phyloP scores from a whole-genome alignment of 2,113 vertebrate species.

The Glaucomys volans region DNA sequence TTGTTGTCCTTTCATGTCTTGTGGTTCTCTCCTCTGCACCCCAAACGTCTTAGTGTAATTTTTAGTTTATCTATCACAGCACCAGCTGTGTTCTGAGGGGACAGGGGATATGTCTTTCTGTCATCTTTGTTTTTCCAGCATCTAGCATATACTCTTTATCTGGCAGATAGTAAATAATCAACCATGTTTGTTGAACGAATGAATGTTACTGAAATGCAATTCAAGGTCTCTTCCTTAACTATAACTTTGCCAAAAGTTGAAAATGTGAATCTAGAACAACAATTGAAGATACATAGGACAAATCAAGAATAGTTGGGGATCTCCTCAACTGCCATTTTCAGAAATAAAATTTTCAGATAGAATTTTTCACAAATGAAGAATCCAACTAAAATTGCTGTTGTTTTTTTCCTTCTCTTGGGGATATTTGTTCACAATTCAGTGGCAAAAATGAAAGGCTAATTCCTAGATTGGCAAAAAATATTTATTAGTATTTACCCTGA shows the following conservation, averaged over 20 bases:
- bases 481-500: background rate
- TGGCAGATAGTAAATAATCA: background rate
- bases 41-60: background rate
- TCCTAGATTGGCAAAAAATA: background rate
- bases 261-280: constrained; percentile 27
- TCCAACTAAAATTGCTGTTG: background rate
- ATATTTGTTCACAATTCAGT: background rate
- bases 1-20: background rate
- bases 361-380: background rate
- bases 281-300: background rate
- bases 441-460: background rate
- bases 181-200: background rate
- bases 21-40: background rate
- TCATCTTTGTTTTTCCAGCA: background rate
- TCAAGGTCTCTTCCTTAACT: background rate
- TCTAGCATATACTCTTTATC: background rate
- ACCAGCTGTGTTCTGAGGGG: background rate
- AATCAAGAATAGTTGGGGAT: background rate
- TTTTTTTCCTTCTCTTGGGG: background rate
- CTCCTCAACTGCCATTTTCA: background rate
- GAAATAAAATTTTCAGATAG: background rate
- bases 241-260: background rate
- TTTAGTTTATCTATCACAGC: background rate
- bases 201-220: background rate
- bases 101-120: background rate